These are phyloP conservation scores for Cheilosia urbana DNA, from an alignment of 2,888 invertebrate genomes.

Conservation along the genomic window DNA sequence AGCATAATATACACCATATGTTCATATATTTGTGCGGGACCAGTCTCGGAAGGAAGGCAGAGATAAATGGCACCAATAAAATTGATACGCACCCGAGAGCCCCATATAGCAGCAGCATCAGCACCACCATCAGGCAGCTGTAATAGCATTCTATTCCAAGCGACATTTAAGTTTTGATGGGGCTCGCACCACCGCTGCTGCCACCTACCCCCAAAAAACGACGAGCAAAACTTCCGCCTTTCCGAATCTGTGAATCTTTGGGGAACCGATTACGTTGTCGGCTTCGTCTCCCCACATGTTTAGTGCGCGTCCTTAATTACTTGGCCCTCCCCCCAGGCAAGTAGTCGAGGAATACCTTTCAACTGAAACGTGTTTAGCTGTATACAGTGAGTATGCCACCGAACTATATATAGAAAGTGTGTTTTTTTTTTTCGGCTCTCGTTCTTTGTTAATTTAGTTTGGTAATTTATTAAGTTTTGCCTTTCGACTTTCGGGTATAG, in stretches of 20 bases:
- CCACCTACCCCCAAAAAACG: not conserved
- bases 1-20: not conserved
- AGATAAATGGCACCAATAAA: constrained; percentile 64
- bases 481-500: not conserved
- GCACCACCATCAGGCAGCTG: constrained; percentile 47
- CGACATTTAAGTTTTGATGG: constrained; percentile 69
- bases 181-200: constrained; percentile 26
- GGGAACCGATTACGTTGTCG: constrained; percentile 28
- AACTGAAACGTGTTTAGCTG: constrained; percentile 17
- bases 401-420: constrained; percentile 44
- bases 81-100: constrained; percentile 63
- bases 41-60: constrained; percentile 25
- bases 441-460: constrained; percentile 52
- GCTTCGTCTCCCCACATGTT: constrained; percentile 34
- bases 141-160: constrained; percentile 65
- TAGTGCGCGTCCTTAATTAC: constrained; percentile 44
- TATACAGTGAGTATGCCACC: not conserved
- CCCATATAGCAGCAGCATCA: constrained; percentile 12
- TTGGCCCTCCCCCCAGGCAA: not conserved
- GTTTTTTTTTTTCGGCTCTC: constrained; percentile 4
- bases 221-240: constrained; percentile 40
- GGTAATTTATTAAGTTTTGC: constrained; percentile 62
- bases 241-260: constrained; percentile 26
- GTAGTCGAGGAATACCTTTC: constrained; percentile 43
- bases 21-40: constrained; percentile 10